Conservation (phyloP, 1,140 invertebrate genomes). For the Parasteatoda tepidariorum region DNA sequence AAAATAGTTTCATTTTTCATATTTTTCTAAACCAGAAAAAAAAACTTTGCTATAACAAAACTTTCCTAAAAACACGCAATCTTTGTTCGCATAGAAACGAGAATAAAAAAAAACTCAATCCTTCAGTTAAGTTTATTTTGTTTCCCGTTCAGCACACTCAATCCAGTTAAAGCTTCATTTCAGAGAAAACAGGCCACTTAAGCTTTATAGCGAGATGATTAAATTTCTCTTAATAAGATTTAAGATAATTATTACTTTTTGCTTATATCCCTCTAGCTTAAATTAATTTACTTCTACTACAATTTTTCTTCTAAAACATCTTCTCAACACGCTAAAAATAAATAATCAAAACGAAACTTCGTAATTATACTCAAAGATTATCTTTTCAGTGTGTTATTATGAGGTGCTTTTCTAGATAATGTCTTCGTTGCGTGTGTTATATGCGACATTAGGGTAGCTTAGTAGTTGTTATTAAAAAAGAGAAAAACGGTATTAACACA, state of each 20-base stretch:
- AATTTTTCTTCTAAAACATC: constrained; percentile 51
- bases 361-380: constrained; percentile 60
- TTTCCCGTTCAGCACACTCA: constrained; percentile 31
- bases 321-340: constrained; percentile 50
- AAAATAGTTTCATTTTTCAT: background rate
- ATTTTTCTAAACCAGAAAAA: background rate
- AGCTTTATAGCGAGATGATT: constrained; percentile 54
- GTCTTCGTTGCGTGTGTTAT: constrained; percentile 37
- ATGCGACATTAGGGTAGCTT: constrained; percentile 19
- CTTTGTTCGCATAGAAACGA: background rate
- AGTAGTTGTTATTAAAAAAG: constrained; percentile 48
- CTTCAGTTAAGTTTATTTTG: constrained; percentile 25
- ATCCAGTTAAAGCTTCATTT: constrained; percentile 51
- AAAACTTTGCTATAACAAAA: constrained; percentile 25
- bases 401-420: constrained; percentile 56
- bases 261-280: constrained; percentile 50
- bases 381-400: constrained; percentile 55
- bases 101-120: background rate
- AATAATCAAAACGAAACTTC: constrained; percentile 54
- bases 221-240: constrained; percentile 58
- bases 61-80: constrained; percentile 9
- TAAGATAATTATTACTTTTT: constrained; percentile 59
- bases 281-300: constrained; percentile 51
- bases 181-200: constrained; percentile 51
- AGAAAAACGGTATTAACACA: constrained; percentile 48